Base-by-base conservation (phyloP, 2,888 invertebrate genomes). In the Chrysolina oricalcia region DNA sequence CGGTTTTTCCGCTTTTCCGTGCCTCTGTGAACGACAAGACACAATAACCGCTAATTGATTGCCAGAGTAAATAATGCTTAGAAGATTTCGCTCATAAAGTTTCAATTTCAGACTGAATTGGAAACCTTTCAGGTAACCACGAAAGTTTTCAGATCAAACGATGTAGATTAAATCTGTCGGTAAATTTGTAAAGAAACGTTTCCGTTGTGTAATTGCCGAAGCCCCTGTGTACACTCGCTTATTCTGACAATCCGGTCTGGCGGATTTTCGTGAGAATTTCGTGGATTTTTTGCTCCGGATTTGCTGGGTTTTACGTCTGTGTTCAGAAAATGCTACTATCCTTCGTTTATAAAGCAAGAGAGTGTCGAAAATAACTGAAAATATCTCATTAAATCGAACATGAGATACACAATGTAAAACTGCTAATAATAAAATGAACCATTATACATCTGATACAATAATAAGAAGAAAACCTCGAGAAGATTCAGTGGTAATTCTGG, bases 41-140 rank as follows among this genome's bases (percentile, higher is more conserved):
- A 79, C 75, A 80, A 74, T 75, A 76, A 73, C 79, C 79, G 78
- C 77, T 83, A 86, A 86, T 85, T 84, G 85, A 85, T 85, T 84
- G 81, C 82, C 76, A 80, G 82, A 85, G 83, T 84, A 86, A 86
- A 86, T 86, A 85, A 86, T 84, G 80, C 79, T 77, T 78, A 74
- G 79, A 80, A 80, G 80, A 81, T 81, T 80, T 76, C 77, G 69
- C 77, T 79, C 76, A 81, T 81, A 82, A 82, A 85, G 87, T 86
- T 86, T 86, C 87, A 86, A 87, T 87, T 87, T 85, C 87, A 83
- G 79, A 73, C 77, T 74, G 83, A 86, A 84, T 85, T 83, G 83
- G 86, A 87, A 87, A 85, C 87, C 86, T 86, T 87, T 86, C 86
- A 87, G 87, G 87, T 87, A 84, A 86, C 85, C 84, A 83, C 79